Conservation (phyloP, 2,797 vertebrate genomes). For the Phoeniculus purpureus region DNA sequence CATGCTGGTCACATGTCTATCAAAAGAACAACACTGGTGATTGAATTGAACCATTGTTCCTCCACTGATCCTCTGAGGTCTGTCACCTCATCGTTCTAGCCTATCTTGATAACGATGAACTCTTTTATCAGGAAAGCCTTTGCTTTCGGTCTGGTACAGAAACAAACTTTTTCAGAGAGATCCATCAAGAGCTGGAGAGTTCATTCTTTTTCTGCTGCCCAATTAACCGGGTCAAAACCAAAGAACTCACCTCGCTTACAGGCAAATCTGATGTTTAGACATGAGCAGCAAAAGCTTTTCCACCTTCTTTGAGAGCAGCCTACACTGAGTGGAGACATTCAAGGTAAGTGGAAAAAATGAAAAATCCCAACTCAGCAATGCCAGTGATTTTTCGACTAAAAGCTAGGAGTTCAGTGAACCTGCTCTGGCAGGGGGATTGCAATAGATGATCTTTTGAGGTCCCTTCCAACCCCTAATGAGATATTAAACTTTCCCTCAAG, state of each 20-base stretch:
- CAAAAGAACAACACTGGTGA: neutral
- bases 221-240: neutral
- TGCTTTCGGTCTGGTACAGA: neutral
- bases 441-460: too few relatives aligned
- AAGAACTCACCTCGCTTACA: neutral
- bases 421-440: too few relatives aligned
- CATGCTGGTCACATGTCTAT: neutral
- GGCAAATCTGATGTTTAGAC: neutral
- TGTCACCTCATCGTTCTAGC: neutral
- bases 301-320: neutral
- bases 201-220: neutral
- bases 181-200: neutral
- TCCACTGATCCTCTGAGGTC: neutral
- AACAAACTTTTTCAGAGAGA: neutral
- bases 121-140: neutral
- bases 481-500: neutral
- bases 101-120: neutral
- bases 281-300: neutral
- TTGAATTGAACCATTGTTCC: neutral
- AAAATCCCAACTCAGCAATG: neutral
- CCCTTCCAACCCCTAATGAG: neutral
- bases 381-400: neutral
- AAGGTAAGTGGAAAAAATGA: neutral
- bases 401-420: too few relatives aligned
- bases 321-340: neutral